phyloP scores from a whole-genome alignment of 2,797 vertebrate species.

The Morelia viridis region DNA sequence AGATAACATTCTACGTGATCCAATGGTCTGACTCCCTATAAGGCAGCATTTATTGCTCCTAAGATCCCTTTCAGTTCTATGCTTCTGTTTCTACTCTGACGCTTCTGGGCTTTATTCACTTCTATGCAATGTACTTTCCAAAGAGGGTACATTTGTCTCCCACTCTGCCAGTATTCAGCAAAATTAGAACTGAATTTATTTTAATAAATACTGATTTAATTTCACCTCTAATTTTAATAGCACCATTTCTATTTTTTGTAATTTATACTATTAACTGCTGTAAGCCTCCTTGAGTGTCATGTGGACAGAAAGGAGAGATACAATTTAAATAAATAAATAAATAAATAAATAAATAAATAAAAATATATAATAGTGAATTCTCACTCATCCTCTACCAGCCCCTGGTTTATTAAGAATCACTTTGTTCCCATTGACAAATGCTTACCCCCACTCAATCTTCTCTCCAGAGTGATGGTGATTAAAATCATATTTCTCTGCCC shows the following conservation, averaged over 20 bases:
- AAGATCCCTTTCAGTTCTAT: neutral
- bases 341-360: neutral
- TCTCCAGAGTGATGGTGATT: neutral
- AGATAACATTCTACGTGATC: neutral
- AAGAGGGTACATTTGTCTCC: neutral
- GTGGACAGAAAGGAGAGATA: neutral
- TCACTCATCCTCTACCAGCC: neutral
- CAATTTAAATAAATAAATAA: neutral
- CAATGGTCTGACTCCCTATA: neutral
- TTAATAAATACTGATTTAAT: neutral
- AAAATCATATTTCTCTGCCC: neutral
- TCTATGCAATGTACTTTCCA: neutral
- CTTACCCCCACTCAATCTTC: neutral
- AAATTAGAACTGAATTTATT: neutral
- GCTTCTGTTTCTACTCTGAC: neutral
- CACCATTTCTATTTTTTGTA: neutral
- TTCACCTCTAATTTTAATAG: neutral
- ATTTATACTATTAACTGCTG: neutral
- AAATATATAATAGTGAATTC: neutral
- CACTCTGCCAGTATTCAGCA: neutral
- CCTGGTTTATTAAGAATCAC: neutral
- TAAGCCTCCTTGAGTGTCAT: neutral
- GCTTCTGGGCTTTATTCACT: neutral
- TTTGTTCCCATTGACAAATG: neutral
- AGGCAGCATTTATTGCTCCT: neutral